phyloP scores from a whole-genome alignment of 2,888 invertebrate genomes.

The Chirona hameri region DNA sequence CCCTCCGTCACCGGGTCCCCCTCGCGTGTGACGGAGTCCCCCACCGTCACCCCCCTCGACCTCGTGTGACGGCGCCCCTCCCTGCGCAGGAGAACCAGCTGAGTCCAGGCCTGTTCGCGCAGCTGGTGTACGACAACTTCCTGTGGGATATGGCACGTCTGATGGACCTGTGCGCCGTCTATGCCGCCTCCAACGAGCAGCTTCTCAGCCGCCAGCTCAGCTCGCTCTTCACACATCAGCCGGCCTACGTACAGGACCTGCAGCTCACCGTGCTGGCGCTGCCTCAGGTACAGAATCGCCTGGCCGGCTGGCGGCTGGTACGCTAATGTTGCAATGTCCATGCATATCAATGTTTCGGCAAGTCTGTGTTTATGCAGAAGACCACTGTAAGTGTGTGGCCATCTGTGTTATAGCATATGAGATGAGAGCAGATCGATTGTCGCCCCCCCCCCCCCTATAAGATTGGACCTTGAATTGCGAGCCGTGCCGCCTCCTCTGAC shows the following conservation, averaged over 20 bases:
- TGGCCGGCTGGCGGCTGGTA: neutral
- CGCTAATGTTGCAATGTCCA: too few species aligned
- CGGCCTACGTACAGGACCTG: conserved; percentile 61
- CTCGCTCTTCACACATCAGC: conserved; percentile 63
- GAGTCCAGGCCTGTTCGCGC: conserved; percentile 60
- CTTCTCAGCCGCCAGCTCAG: conserved; percentile 62
- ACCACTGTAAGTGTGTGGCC: too few species aligned
- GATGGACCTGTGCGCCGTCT: conserved; percentile 71
- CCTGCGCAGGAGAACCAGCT: conserved; percentile 49
- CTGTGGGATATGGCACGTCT: conserved; percentile 78
- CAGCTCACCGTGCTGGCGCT: conserved; percentile 42
- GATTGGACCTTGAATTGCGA: neutral
- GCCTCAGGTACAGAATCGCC: neutral
- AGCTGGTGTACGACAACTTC: conserved; percentile 71
- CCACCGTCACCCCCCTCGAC: too few species aligned
- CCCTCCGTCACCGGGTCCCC: neutral
- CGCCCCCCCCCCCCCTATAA: neutral
- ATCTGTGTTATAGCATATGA: neutral
- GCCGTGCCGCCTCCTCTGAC: too few species aligned
- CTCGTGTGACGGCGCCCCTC: neutral
- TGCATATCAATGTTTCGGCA: too few species aligned
- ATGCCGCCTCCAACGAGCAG: conserved; percentile 59
- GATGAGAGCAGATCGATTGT: neutral
- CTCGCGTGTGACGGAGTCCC: too few species aligned
- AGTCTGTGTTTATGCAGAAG: too few species aligned